These are phyloP conservation scores for Lochmaea capreae DNA, from an alignment of 2,888 invertebrate genomes.

Conservation along the genomic window DNA sequence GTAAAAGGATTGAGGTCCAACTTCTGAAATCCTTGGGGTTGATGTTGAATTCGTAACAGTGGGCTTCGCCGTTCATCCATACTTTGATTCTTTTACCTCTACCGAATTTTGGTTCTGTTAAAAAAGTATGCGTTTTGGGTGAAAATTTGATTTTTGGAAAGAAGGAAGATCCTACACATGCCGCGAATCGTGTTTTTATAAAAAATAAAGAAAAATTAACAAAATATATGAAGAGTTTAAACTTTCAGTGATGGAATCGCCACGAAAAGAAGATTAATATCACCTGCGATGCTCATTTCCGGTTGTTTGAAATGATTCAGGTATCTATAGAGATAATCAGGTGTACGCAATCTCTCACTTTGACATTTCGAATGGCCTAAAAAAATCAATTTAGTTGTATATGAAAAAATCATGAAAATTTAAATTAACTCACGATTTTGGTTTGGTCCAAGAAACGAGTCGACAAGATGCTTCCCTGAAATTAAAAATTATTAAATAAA, in stretches of 20 bases:
- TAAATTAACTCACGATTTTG: neutral
- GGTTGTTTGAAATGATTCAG: neutral
- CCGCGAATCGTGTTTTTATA: no score
- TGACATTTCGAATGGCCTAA: neutral
- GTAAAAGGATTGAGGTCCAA: conserved; percentile 35
- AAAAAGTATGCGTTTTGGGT: neutral
- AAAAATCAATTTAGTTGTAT: neutral
- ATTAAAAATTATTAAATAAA: neutral
- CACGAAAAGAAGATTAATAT: neutral
- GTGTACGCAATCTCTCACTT: neutral
- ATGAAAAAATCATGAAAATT: neutral
- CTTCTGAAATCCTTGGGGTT: conserved; percentile 43
- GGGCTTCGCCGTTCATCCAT: conserved; percentile 38
- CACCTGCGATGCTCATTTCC: conserved; percentile 1
- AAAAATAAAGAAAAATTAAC: no score
- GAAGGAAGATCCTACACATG: no score
- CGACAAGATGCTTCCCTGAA: conserved; percentile 8
- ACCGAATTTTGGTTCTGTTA: conserved; percentile 40
- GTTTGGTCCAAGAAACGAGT: neutral
- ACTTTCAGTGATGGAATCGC: neutral
- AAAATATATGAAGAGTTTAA: no score
- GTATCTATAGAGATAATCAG: neutral
- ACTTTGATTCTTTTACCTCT: conserved; percentile 38
- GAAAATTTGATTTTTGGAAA: no score
- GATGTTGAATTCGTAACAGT: conserved; percentile 33